Evolutionary conservation across 2,888 invertebrate species (phyloP).

Genomic region (Nephrocerus scutellatus): DNA sequence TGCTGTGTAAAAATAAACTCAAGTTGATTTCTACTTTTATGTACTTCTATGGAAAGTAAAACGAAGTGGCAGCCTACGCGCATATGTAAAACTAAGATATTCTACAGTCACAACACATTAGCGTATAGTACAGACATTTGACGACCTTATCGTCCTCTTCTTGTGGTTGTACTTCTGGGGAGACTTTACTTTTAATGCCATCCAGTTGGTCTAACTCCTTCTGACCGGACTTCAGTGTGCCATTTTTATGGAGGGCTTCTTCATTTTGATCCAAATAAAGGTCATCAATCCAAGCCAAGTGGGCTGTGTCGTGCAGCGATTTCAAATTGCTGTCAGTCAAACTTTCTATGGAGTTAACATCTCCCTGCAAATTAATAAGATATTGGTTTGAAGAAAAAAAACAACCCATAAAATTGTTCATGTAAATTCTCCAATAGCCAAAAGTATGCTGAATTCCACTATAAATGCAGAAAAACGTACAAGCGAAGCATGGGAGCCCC

Average conservation of each 20-base stretch:
- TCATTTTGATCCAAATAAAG: constrained; percentile 26
- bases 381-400: not conserved
- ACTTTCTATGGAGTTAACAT: constrained; percentile 43
- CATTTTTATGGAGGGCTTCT: constrained; percentile 30
- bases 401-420: not conserved
- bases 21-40: no score
- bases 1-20: no score
- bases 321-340: constrained; percentile 26
- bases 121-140: constrained; percentile 44
- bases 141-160: constrained; percentile 41
- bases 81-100: constrained; percentile 45
- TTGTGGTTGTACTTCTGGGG: constrained; percentile 16
- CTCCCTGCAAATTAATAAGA: constrained; percentile 28
- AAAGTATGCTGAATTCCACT: no score
- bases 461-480: no score
- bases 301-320: constrained; percentile 8
- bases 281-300: constrained; percentile 35
- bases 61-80: no score
- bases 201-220: constrained; percentile 33
- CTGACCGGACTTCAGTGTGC: constrained; percentile 31
- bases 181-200: constrained; percentile 25
- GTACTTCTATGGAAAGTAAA: no score
- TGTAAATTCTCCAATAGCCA: no score
- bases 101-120: constrained; percentile 48
- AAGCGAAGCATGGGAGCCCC: no score